Evolutionary conservation across 1,140 invertebrate genomes (phyloP), one percentile per base, ranked within the genome.

Genomic region (Muscidifurax raptorellus): DNA sequence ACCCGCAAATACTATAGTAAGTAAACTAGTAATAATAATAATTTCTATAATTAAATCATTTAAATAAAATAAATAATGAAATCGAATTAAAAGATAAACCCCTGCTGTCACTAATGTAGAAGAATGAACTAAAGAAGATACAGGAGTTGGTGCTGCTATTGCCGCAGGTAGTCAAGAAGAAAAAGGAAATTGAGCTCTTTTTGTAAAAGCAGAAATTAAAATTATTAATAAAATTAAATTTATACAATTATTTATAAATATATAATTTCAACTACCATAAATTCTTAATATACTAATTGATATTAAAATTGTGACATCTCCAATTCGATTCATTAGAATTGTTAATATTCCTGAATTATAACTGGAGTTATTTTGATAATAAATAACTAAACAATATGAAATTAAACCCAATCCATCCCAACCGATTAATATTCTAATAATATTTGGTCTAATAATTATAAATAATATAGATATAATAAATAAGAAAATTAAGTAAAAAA

Each of bases 181-280:
- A 95, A 96, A 96, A 76, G 95, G 95, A 94, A 96, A 94, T 93
- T 96, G 95, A 89, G 95, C 95, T 87, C 95, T 96, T 92, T 96
- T 96, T 86, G 96, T 96, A 92, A 96, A 94, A 76, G 93, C 90
- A 4, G 94, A 94, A 87, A 94, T 88, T 77, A 95, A 88, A 90
- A 94, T 90, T 82, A 89, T 81, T 12, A 92, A 88, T 92, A 94
- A 90, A 86, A 94, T 85, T 87, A 89, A 86, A 89, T 93, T 92
- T 86, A 88, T 89, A 88, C 89, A 92, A 88, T 88, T 87, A 91
- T 88, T 89, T 89, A 94, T 89, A 92, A 90, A 90, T 91, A 90
- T 91, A 94, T 93, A 93, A 94, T 89, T 93, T 92, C 92, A 94
- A 32, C 89, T 90, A 0, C 93, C 92, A 89, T 89, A 94, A 93